Evolutionary conservation across 2,888 invertebrate genomes (phyloP).

Genomic region (Ochropleura plecta): DNA sequence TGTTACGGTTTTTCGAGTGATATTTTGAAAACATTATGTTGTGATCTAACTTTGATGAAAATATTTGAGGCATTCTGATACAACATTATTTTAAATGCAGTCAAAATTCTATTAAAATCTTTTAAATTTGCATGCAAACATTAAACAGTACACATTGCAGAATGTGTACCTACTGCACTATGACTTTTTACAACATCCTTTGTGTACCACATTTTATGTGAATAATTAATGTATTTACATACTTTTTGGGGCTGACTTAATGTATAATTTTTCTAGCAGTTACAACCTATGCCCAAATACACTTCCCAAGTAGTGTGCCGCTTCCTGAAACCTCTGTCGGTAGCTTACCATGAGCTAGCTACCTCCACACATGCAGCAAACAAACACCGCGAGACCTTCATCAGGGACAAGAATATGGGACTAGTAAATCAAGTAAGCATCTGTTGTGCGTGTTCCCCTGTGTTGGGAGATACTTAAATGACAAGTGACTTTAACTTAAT

Average conservation of each 20-base stretch:
- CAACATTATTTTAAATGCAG: neutral
- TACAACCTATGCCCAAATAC: slow-evolving; percentile 95
- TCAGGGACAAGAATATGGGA: slow-evolving; percentile 94
- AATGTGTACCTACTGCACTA: too few relatives aligned
- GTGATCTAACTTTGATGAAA: too few relatives aligned
- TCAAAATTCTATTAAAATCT: neutral
- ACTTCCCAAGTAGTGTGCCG: slow-evolving; percentile 97
- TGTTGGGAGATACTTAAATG: too few relatives aligned
- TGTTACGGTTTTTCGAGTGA: neutral
- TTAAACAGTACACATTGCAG: too few relatives aligned
- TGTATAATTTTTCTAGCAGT: slow-evolving; percentile 76
- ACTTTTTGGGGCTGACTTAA: neutral
- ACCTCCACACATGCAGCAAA: slow-evolving; percentile 94
- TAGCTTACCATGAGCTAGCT: slow-evolving; percentile 96
- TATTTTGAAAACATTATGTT: too few relatives aligned
- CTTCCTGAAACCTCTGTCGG: slow-evolving; percentile 96
- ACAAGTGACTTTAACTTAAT: too few relatives aligned
- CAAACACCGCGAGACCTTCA: slow-evolving; percentile 95
- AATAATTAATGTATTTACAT: too few relatives aligned
- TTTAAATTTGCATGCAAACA: too few relatives aligned
- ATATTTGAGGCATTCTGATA: neutral
- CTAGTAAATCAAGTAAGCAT: slow-evolving; percentile 93
- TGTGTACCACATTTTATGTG: neutral
- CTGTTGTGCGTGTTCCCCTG: too few relatives aligned
- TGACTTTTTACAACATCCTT: too few relatives aligned